Conservation (phyloP, 2,888 invertebrate species). For the Mesopsocus fuscifrons region DNA sequence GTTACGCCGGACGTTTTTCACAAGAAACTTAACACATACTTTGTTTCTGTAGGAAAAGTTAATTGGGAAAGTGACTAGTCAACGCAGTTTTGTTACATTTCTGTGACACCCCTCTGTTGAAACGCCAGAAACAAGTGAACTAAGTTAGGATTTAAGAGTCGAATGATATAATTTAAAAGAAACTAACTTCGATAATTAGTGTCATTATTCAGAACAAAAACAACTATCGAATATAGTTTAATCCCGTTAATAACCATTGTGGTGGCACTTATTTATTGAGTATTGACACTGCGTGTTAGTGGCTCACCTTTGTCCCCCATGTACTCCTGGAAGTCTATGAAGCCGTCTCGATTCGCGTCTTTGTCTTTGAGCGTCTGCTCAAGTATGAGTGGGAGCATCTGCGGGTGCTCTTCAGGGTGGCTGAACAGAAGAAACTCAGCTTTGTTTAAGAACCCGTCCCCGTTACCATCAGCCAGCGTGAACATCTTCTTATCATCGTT, state of each 20-base stretch:
- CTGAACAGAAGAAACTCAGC: constrained; percentile 76
- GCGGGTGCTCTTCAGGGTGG: constrained; percentile 81
- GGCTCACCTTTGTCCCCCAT: constrained; percentile 44
- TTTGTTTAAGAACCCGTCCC: constrained; percentile 52
- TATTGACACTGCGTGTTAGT: too few relatives aligned
- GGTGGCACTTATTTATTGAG: too few relatives aligned
- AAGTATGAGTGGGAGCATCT: constrained; percentile 63
- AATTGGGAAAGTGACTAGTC: background rate
- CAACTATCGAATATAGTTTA: too few relatives aligned
- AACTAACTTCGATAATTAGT: too few relatives aligned
- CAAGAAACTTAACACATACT: constrained; percentile 1
- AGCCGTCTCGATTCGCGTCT: constrained; percentile 68
- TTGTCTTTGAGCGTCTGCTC: constrained; percentile 71
- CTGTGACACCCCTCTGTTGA: too few relatives aligned
- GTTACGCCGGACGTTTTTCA: background rate
- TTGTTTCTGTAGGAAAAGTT: constrained; percentile 4
- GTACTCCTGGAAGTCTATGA: constrained; percentile 70
- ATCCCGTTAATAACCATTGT: too few relatives aligned
- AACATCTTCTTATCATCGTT: constrained; percentile 76
- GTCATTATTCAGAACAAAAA: too few relatives aligned
- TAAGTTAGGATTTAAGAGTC: too few relatives aligned
- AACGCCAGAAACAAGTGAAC: too few relatives aligned
- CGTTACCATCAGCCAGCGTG: constrained; percentile 61
- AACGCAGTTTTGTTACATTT: too few relatives aligned
- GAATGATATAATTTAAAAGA: too few relatives aligned